phyloP scores from a whole-genome alignment of 2,113 vertebrate genomes.

The Meleagris gallopavo region DNA sequence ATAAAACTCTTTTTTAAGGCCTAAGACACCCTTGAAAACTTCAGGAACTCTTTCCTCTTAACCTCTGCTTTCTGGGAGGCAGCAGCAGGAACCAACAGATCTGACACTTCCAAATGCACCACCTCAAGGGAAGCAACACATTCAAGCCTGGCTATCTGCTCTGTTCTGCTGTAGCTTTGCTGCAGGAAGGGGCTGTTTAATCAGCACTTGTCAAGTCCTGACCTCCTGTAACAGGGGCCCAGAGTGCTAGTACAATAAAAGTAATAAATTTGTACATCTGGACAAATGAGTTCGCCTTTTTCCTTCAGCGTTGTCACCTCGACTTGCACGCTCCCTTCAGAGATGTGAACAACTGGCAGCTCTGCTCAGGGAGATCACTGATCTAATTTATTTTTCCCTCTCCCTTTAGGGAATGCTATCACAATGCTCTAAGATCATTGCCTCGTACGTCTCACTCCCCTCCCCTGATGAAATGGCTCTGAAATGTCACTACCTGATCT shows the following conservation, averaged over 20 bases:
- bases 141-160: background rate
- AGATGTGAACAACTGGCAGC: conserved; percentile 61
- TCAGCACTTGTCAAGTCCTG: background rate
- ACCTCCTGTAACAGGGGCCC: background rate
- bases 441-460: conserved; percentile 41
- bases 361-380: conserved; percentile 55
- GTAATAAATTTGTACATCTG: conserved; percentile 30
- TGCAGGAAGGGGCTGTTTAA: conserved; percentile 3
- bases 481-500: conserved; percentile 54
- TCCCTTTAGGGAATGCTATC: conserved; percentile 63
- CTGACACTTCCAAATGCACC: background rate
- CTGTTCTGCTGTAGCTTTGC: background rate
- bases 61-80: background rate
- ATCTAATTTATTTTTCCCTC: conserved; percentile 70
- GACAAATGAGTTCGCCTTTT: conserved; percentile 24
- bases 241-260: background rate
- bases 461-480: conserved; percentile 51
- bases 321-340: background rate
- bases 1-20: background rate
- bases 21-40: background rate
- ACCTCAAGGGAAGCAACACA: background rate
- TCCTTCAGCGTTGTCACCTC: conserved; percentile 12
- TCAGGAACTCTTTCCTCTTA: background rate
- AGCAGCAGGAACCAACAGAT: background rate
- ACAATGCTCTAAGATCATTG: conserved; percentile 61